Base-by-base conservation (phyloP, 2,797 vertebrate genomes). In the Enteromius fasciolatus region DNA sequence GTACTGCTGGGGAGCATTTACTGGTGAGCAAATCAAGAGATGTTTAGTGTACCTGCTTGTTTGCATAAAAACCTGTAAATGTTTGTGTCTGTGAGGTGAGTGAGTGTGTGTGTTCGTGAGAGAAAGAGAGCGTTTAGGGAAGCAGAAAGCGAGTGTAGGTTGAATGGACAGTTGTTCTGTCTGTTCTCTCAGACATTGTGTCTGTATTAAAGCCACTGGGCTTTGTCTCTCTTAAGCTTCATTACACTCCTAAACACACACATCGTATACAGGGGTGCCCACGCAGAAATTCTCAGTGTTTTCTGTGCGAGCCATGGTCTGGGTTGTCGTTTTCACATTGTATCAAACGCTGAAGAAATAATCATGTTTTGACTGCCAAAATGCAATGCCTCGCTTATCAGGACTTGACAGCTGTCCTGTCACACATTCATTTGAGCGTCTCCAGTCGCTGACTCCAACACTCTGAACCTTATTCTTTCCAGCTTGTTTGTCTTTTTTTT, bases 191-290 rank as follows among this genome's bases (percentile, higher is more conserved):
- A 69, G 69, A 76, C 68, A 39, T n/a, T 48, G 80, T 77, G 79
- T 81, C 80, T 85, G 76, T 69, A 57, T 73, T 78, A 48, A 85
- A 82, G 28, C 69, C 80, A 78, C 80, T 78, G 68, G 41, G 69
- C 18, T 66, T 83, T 76, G 78, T 72, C 76, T 76, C n/a, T 66
- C 66, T 72, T 33, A 72, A 69, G 85, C 54, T 80, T 80, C 77
- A 86, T 86, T 82, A 87, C 73, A 83, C 46, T n/a, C 33, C 85
- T 81, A 82, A 88, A 83, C 78, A 84, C 70, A 86, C 80, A 73
- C 67, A 80, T 82, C 54, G 54, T 72, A 79, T 83, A 28, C 41
- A 80, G 68, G 50, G 84, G 33, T 77, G 66, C 82, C 36, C 66
- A 75, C 77, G 73, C 48, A 79, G 81, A 85, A 76, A 36, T 25